Percentiles rank a stretch among this genome's conserved stretches.
phyloP scores from a whole-genome alignment of 92 coral and sea anemone genomes.

The Epizoanthus illoricatus region DNA sequence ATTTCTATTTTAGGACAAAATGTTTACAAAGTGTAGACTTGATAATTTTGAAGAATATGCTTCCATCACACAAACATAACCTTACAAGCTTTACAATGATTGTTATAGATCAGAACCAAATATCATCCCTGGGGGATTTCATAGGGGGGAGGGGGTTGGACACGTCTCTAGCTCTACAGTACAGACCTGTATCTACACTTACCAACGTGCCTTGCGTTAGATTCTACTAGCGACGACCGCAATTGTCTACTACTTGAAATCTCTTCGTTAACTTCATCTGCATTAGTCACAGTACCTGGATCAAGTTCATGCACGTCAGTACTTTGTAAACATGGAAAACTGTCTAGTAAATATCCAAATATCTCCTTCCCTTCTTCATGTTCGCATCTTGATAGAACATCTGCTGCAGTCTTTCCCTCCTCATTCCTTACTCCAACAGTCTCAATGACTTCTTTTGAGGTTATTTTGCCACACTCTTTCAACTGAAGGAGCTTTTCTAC shows the following conservation, averaged over 20 bases:
- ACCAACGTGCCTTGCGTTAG: neutral
- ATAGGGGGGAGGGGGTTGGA: too few species aligned
- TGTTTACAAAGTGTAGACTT: too few species aligned
- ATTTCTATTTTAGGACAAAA: too few species aligned
- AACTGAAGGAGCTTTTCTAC: slow-evolving; percentile 1
- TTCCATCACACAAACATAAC: too few species aligned
- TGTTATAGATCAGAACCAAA: too few species aligned
- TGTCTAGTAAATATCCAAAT: neutral
- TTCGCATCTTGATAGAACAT: neutral
- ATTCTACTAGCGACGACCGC: neutral
- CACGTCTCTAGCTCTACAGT: too few species aligned
- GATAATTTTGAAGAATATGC: too few species aligned
- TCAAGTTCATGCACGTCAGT: neutral
- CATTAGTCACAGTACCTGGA: neutral
- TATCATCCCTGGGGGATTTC: too few species aligned
- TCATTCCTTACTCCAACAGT: neutral
- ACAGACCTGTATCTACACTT: neutral
- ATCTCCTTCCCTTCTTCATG: slow-evolving; percentile 7
- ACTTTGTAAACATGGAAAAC: neutral
- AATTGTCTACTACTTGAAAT: slow-evolving; percentile 3
- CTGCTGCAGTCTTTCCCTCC: slow-evolving; percentile 20
- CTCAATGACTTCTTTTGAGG: slow-evolving; percentile 11
- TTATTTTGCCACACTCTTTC: neutral
- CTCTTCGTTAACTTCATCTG: neutral
- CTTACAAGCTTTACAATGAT: too few species aligned